Conservation (phyloP, 2,113 vertebrate species). For the Micronycteris hirsuta region DNA sequence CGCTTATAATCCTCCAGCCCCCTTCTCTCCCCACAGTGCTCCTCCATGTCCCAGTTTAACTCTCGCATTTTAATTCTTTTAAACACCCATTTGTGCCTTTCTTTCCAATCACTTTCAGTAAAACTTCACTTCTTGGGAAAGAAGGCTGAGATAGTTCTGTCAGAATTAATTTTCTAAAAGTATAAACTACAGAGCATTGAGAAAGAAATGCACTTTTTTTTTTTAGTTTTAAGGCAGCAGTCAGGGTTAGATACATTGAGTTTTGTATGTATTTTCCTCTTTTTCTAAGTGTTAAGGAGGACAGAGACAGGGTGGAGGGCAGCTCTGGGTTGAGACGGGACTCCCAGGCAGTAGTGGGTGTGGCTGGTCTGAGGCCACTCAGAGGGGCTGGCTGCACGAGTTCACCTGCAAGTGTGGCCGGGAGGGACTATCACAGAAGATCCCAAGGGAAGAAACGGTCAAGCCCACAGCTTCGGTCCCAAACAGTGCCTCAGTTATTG, state of each 20-base stretch:
- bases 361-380: background rate
- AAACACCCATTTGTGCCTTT: conserved; percentile 47
- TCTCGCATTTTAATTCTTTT: conserved; percentile 47
- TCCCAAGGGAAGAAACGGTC: background rate
- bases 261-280: background rate
- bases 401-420: background rate
- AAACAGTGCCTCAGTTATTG: background rate
- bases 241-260: background rate
- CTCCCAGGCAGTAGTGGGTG: background rate
- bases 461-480: background rate
- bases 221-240: background rate
- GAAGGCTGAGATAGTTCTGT: conserved; percentile 26
- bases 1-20: background rate
- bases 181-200: background rate
- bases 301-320: background rate
- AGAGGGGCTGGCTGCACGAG: background rate
- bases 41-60: background rate
- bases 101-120: conserved; percentile 36
- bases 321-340: background rate
- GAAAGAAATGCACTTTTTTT: background rate
- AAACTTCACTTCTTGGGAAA: conserved; percentile 42
- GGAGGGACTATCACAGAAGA: background rate
- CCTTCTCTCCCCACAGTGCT: background rate
- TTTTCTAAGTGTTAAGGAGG: background rate
- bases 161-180: conserved; percentile 13